Conservation (phyloP, 2,797 vertebrate genomes). For the Aldrovandia affinis region DNA sequence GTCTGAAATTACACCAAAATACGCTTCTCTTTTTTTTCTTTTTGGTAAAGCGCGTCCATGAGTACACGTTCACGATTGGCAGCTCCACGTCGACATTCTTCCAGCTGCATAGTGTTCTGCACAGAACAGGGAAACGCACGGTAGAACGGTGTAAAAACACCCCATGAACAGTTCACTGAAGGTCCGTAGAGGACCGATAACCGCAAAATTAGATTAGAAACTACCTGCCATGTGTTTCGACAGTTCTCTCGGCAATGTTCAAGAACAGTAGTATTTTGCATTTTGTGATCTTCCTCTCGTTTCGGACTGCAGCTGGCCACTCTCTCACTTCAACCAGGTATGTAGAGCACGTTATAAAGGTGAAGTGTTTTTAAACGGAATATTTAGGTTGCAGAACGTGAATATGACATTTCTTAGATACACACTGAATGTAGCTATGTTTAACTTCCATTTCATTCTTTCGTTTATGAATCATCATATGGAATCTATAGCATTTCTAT, state of each 20-base stretch:
- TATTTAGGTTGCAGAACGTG: background rate
- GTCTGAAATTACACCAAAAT: conserved; percentile 72
- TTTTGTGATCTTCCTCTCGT: conserved; percentile 65
- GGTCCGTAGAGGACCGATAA: conserved; percentile 60
- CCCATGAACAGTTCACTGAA: conserved; percentile 62
- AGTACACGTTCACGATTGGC: conserved; percentile 84
- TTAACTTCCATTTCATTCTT: background rate
- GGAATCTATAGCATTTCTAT: background rate
- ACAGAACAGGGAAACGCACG: conserved; percentile 63
- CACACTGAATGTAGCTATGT: background rate
- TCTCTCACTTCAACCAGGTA: conserved; percentile 73
- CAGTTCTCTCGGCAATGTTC: conserved; percentile 49
- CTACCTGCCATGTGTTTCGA: conserved; percentile 48
- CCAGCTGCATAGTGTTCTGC: conserved; percentile 80
- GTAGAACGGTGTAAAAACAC: conserved; percentile 59
- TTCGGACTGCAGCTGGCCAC: conserved; percentile 73
- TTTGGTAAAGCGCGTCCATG: conserved; percentile 71
- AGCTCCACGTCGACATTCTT: conserved; percentile 90
- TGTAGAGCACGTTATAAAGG: conserved; percentile 54
- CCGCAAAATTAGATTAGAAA: conserved; percentile 44
- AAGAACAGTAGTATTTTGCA: conserved; percentile 51
- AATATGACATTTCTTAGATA: conserved; percentile 5
- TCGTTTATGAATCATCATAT: background rate
- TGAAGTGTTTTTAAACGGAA: conserved; percentile 24
- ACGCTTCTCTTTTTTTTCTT: background rate